Conservation (phyloP, 92 coral and sea anemone genomes). For the Siderastrea radians region DNA sequence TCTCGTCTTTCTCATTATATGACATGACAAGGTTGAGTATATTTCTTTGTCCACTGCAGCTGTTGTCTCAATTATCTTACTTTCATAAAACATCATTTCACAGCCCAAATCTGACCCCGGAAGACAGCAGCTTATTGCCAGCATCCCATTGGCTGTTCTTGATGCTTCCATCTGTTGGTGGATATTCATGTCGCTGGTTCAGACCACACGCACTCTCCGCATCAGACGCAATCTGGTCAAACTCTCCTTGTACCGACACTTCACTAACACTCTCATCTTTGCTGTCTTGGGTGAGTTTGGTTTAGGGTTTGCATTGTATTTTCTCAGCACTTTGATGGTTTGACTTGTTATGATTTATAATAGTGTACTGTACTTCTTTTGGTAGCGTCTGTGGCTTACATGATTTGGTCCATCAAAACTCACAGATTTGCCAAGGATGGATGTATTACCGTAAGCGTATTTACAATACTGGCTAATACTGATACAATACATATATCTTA, state of each 20-base stretch:
- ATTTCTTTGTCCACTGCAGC: too few species aligned
- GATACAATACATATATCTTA: too few species aligned
- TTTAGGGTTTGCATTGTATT: neutral
- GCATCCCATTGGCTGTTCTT: slow-evolving; percentile 93
- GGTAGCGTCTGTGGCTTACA: slow-evolving; percentile 95
- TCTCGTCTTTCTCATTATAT: too few species aligned
- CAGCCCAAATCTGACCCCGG: slow-evolving; percentile 89
- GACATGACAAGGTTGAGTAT: too few species aligned
- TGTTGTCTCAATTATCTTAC: neutral
- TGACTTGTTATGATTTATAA: neutral
- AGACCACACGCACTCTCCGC: slow-evolving; percentile 95
- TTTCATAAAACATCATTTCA: neutral
- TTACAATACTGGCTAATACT: too few species aligned
- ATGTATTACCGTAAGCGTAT: slow-evolving; percentile 75
- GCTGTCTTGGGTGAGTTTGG: slow-evolving; percentile 92
- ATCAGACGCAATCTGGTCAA: slow-evolving; percentile 94
- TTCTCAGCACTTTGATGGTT: neutral
- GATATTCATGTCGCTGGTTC: slow-evolving; percentile 99
- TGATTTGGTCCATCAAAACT: slow-evolving; percentile 97
- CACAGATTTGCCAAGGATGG: slow-evolving; percentile 77
- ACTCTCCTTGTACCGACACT: slow-evolving; percentile 94
- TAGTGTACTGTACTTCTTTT: neutral
- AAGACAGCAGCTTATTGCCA: slow-evolving; percentile 83
- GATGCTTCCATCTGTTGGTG: slow-evolving; percentile 99
- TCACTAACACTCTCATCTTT: slow-evolving; percentile 93